Evolutionary conservation across 2,888 invertebrate genomes (phyloP).

Genomic region (Pocota personata): DNA sequence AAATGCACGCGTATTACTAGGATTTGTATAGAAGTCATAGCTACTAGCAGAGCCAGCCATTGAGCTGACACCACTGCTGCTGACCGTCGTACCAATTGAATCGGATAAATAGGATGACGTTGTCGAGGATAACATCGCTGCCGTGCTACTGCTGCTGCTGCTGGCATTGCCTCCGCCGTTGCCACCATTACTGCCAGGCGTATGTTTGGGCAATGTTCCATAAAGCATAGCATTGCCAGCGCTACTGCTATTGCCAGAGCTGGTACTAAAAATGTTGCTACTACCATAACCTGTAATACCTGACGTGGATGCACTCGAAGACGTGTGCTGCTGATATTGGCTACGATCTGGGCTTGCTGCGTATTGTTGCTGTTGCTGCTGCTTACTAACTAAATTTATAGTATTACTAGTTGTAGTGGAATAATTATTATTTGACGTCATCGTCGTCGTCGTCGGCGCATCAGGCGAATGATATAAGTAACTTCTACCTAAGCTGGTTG

Average conservation of each 20-base stretch:
- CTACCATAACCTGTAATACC: constrained; percentile 48
- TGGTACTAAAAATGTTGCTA: constrained; percentile 21
- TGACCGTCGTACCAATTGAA: constrained; percentile 79
- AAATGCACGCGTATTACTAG: constrained; percentile 66
- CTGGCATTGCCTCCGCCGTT: constrained; percentile 61
- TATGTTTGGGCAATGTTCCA: constrained; percentile 81
- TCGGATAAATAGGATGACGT: constrained; percentile 77
- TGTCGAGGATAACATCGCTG: constrained; percentile 76
- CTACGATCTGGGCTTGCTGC: constrained; percentile 79
- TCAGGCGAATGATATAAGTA: constrained; percentile 65
- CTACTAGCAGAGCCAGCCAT: constrained; percentile 81
- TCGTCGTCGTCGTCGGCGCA: constrained; percentile 73
- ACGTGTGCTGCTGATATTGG: constrained; percentile 61
- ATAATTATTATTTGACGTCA: constrained; percentile 74
- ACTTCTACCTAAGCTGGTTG: constrained; percentile 76
- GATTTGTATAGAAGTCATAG: constrained; percentile 81
- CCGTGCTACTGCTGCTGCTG: constrained; percentile 66
- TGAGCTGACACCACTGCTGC: constrained; percentile 81
- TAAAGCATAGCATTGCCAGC: constrained; percentile 79
- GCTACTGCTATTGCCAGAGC: constrained; percentile 50
- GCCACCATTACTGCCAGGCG: constrained; percentile 58
- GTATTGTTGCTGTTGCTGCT: constrained; percentile 75
- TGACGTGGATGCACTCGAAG: constrained; percentile 39
- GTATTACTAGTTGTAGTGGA: constrained; percentile 78
- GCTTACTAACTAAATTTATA: constrained; percentile 79